Conservation (phyloP, 1,140 invertebrate genomes). For the Subanguina moxae region DNA sequence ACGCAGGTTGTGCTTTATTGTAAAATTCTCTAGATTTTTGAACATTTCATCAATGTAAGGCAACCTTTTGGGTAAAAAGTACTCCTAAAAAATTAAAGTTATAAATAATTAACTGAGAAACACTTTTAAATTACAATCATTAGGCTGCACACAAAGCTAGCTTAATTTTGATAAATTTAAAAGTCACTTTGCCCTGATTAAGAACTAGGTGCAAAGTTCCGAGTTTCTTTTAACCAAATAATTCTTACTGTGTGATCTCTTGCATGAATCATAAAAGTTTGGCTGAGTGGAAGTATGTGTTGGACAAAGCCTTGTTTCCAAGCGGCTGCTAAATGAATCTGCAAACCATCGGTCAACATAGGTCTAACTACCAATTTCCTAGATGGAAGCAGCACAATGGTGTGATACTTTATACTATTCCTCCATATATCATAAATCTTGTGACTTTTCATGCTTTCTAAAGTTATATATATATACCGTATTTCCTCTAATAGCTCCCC, state of each 20-base stretch:
- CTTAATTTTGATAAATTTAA: not conserved
- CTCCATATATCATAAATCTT: conserved; percentile 13
- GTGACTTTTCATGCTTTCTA: conserved; percentile 16
- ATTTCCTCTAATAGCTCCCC: too few species aligned
- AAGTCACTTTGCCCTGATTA: too few species aligned
- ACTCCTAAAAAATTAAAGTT: not conserved
- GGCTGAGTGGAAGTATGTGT: not conserved
- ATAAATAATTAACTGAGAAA: not conserved
- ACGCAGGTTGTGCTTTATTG: not conserved
- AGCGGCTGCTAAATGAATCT: not conserved
- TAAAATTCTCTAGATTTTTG: conserved; percentile 9
- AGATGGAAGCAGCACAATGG: not conserved
- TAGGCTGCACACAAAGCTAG: too few species aligned
- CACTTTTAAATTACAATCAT: not conserved
- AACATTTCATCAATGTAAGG: not conserved
- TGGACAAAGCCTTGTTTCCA: not conserved
- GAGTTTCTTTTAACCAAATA: not conserved
- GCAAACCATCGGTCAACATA: conserved; percentile 3
- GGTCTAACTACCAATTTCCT: conserved; percentile 5
- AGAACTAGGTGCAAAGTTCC: too few species aligned
- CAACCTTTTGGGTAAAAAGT: not conserved
- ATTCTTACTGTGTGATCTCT: conserved; percentile 10
- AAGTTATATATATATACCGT: not conserved
- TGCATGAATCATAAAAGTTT: conserved; percentile 11
- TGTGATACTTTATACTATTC: conserved; percentile 9